Percentiles rank a stretch among this genome's conserved stretches.
Conservation (phyloP, 2,113 vertebrate species). For the Podarcis cretensis region DNA sequence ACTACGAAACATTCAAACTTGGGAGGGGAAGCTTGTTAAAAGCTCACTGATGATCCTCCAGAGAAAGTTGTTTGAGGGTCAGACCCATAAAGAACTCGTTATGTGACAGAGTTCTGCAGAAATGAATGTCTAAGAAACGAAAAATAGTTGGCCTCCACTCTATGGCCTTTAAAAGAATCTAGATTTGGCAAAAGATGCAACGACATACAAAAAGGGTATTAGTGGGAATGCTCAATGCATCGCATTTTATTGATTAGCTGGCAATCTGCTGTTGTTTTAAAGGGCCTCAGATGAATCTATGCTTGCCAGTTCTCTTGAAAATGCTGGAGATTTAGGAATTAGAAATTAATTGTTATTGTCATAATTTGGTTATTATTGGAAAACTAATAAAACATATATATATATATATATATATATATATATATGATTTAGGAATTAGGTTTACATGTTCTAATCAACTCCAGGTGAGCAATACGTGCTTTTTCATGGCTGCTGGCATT, state of each 20-base stretch:
- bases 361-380: no score
- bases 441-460: constrained; percentile 31
- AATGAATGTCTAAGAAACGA: background rate
- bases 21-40: background rate
- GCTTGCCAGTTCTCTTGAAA: constrained; percentile 7
- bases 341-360: no score
- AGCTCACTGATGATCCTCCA: background rate
- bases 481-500: background rate
- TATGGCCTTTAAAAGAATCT: constrained; percentile 13
- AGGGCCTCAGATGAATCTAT: constrained; percentile 1
- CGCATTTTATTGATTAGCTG: constrained; percentile 29
- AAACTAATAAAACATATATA: no score
- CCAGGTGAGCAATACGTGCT: background rate
- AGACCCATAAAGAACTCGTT: background rate
- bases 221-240: constrained; percentile 9
- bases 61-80: background rate
- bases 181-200: constrained; percentile 17
- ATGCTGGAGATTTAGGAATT: constrained; percentile 5
- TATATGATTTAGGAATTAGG: background rate
- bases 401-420: background rate
- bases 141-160: background rate
- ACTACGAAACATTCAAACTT: background rate
- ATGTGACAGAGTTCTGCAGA: background rate
- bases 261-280: constrained; percentile 23
- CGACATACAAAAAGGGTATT: constrained; percentile 36